phyloP scores from a whole-genome alignment of 2,888 invertebrate genomes.

The Actias luna region DNA sequence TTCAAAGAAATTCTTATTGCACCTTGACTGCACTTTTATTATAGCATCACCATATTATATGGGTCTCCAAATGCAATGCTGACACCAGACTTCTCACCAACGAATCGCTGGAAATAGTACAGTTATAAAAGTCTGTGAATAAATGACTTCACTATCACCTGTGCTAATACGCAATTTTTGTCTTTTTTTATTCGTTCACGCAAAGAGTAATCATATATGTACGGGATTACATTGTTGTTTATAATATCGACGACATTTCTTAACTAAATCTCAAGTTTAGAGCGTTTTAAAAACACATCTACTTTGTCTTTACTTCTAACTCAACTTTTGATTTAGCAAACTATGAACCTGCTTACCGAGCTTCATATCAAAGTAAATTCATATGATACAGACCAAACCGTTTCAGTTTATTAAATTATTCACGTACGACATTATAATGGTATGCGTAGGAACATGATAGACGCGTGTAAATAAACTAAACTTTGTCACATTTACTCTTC shows the following conservation, averaged over 20 bases:
- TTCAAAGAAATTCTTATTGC: neutral
- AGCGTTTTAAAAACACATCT: no score
- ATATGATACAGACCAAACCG: neutral
- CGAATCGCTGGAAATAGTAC: neutral
- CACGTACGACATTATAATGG: neutral
- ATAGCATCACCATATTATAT: neutral
- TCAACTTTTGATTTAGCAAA: neutral
- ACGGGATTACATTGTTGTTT: no score
- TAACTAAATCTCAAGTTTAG: no score
- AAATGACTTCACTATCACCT: neutral
- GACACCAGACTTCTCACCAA: neutral
- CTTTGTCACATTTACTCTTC: neutral
- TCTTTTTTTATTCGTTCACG: no score
- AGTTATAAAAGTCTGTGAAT: neutral
- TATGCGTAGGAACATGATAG: neutral
- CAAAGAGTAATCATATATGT: no score
- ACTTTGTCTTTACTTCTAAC: neutral
- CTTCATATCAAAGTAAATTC: neutral
- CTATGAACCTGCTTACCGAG: neutral
- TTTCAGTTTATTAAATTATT: neutral
- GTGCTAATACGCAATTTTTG: no score
- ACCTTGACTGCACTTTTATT: neutral
- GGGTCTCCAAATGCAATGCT: neutral
- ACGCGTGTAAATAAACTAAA: constrained; percentile 3
- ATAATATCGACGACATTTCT: no score